phyloP scores from a whole-genome alignment of 2,888 invertebrate genomes.

The Ochropleura plecta region DNA sequence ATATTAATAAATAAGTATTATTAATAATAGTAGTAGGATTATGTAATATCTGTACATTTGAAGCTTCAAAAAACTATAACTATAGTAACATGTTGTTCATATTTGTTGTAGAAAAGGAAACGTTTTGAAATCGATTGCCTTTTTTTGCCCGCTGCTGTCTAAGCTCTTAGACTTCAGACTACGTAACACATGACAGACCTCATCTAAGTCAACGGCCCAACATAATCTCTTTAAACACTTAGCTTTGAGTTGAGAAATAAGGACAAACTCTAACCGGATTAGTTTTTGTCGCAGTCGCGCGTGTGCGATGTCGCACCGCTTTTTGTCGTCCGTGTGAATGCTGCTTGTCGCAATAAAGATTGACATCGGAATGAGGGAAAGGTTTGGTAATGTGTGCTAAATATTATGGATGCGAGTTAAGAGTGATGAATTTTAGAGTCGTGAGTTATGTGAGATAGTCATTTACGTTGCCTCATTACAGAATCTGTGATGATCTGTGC shows the following conservation, averaged over 20 bases:
- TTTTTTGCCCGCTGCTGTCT: no score
- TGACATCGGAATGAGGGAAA: conserved; percentile 41
- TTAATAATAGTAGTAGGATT: no score
- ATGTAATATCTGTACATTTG: no score
- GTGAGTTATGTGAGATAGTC: conserved; percentile 17
- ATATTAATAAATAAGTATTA: no score
- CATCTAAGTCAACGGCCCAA: conserved; percentile 18
- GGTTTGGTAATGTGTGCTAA: conserved; percentile 51
- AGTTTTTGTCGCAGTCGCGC: conserved; percentile 54
- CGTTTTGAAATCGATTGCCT: no score
- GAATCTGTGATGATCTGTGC: background rate
- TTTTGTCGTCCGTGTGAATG: conserved; percentile 68
- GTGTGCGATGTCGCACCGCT: conserved; percentile 48
- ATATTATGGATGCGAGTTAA: conserved; percentile 29
- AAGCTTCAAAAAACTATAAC: no score
- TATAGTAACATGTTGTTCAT: no score
- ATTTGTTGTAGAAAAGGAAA: no score
- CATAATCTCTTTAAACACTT: conserved; percentile 40
- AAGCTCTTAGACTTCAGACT: background rate
- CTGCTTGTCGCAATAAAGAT: conserved; percentile 63
- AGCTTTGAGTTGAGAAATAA: conserved; percentile 56
- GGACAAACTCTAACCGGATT: conserved; percentile 55
- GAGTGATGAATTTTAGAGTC: conserved; percentile 28
- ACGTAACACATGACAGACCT: conserved; percentile 28
- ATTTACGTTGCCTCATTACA: conserved; percentile 10